phyloP scores from a whole-genome alignment of 30 jellyfish, hydroid and myxozoan genomes.

The Pseudorhiza aurosa region DNA sequence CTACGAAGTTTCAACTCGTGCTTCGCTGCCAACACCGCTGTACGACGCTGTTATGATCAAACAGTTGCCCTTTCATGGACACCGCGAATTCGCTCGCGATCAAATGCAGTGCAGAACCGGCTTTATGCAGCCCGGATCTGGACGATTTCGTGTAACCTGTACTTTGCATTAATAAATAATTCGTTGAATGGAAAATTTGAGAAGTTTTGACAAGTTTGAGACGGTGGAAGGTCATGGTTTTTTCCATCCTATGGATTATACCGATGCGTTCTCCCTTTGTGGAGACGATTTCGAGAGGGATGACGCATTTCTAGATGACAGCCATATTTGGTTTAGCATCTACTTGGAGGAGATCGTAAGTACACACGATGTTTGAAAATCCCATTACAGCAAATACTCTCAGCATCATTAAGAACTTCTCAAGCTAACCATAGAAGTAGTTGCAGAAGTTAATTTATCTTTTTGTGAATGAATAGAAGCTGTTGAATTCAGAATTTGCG shows the following conservation, averaged over 20 bases:
- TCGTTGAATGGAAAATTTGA: neutral
- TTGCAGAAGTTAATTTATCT: too few species aligned
- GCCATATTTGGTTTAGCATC: conserved; percentile 35
- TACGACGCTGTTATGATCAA: neutral
- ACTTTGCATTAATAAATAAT: conserved; percentile 18
- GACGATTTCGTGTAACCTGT: conserved; percentile 6
- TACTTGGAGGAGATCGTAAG: conserved; percentile 60
- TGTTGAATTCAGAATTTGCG: too few species aligned
- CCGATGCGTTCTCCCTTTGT: conserved; percentile 8
- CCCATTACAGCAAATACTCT: too few species aligned
- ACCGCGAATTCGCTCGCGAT: neutral
- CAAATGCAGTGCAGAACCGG: too few species aligned
- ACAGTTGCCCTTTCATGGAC: too few species aligned
- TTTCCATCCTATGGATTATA: conserved; percentile 34
- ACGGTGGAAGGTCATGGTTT: conserved; percentile 20
- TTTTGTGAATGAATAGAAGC: too few species aligned
- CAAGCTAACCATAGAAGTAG: too few species aligned
- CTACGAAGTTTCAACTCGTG: neutral
- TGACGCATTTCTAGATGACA: conserved; percentile 17
- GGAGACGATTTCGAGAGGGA: conserved; percentile 22
- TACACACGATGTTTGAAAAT: too few species aligned
- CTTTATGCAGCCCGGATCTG: neutral
- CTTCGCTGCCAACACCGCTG: neutral
- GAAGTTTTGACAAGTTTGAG: neutral
- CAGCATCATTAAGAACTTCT: too few species aligned